Base-by-base conservation (phyloP, 1,140 invertebrate genomes). In the Capitella teleta region DNA sequence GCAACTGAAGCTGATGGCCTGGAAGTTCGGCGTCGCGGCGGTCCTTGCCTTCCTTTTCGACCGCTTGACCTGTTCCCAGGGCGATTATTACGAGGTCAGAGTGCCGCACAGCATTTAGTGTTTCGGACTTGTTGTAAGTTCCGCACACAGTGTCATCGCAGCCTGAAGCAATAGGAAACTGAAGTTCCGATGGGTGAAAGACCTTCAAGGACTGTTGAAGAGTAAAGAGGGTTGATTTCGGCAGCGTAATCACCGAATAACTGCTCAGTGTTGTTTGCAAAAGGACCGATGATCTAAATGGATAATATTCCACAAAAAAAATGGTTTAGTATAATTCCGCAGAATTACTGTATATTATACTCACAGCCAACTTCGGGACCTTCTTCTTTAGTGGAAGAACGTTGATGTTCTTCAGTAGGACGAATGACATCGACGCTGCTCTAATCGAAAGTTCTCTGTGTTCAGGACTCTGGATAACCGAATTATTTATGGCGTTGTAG, bases 401-500 rank as follows among this genome's bases (percentile, higher is more conserved):
- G 23, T 44, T 28, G 25, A 1, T 18, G 32, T 51, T 51, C 41
- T 51, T 51, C 23, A 51, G 28, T 30, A 51, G 41, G 21, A 51
- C 28, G 28, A 44, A 51, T 8, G 49, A 24, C 28, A 44, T 51
- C 2, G 44, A 18, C 16, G 49, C 49, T 21, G 49, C 40, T 28
- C 19, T 19, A 14, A 44, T 28, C 3, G 49, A 38, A 6, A 51
- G 19, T 43, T 51, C 38, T 26, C 25, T 19, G 25, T 51, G 49
- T 2, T 4, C 24, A 2, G 28, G 21, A 19, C 49, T 51, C 41
- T 67, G 60, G 8, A 66, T 52, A 6, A 62, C 48, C 12, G 51
- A 54, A 14, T 57, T 21, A 34, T 56, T 41, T 3, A 64, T 25
- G 4, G 44, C 30, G 18, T 47, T 51, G 50, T 62, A 69, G 0